phyloP scores from a whole-genome alignment of 2,113 vertebrate species.

The Coptodon bakossiorum region DNA sequence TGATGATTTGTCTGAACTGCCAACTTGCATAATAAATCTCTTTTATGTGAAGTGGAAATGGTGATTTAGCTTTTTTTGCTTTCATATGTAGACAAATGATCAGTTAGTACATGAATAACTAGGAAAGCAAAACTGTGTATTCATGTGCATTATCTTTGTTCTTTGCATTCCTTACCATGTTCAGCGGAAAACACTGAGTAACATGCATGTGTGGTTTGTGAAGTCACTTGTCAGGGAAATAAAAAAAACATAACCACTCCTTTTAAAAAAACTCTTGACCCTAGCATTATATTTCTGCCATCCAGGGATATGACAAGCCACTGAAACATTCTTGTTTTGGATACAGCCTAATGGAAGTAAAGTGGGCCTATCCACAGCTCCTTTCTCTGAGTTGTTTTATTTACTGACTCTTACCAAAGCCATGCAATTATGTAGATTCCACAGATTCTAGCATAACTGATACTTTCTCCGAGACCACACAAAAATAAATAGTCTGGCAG shows the following conservation, averaged over 20 bases:
- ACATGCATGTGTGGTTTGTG: constrained; percentile 48
- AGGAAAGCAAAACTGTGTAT: neutral
- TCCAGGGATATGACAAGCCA: constrained; percentile 57
- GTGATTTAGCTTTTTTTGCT: neutral
- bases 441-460: constrained; percentile 58
- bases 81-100: neutral
- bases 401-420: constrained; percentile 31
- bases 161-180: neutral
- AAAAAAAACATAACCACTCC: constrained; percentile 26
- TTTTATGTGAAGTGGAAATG: neutral
- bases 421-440: constrained; percentile 63
- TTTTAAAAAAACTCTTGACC: constrained; percentile 55
- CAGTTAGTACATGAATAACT: neutral
- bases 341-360: constrained; percentile 57
- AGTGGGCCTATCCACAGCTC: constrained; percentile 59
- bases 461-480: constrained; percentile 36
- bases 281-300: constrained; percentile 41
- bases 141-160: neutral
- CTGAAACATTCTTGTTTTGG: constrained; percentile 64
- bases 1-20: neutral
- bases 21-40: neutral
- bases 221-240: constrained; percentile 38
- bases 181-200: constrained; percentile 22
- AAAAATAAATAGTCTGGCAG: constrained; percentile 54
- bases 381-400: constrained; percentile 41